Evolutionary conservation across 2,888 invertebrate species (phyloP), one percentile per base, ranked within the genome.

Genomic region (Cerastis rubricosa): DNA sequence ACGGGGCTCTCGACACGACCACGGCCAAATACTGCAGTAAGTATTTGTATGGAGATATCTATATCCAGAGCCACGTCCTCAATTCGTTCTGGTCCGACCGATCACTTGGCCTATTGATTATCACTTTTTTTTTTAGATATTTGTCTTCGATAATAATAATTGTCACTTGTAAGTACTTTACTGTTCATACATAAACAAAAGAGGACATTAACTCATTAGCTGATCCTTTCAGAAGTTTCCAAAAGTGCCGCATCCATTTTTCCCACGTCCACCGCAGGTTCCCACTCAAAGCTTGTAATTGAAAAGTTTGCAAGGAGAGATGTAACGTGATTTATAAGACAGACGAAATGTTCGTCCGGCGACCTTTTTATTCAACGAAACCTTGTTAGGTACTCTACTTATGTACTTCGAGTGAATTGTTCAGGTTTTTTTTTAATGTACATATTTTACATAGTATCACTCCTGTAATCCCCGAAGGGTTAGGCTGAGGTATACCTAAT

Each of bases 241-340:
- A 40, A 75, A 83, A 72, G n/a, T 88, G 76, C 89, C 91, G 63
- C 77, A 82, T 93, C 92, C 81, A 65, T 9, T 69, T 11, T 43
- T 40, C 76, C 29, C 75, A 78, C 82, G 72, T 90, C 87, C 83
- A 77, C 79, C 74, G 79, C 81, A 77, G 87, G 83, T 88, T 88
- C 88, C 91, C 91, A 92, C 92, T 94, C 91, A 90, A 91, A 91
- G 93, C 92, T 94, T 95, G 94, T 96, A 96, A 96, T 95, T 95
- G 95, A 95, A 96, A 96, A 96, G 95, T 96, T 96, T 94, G 91
- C 94, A 89, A 92, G 91, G 92, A 92, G 93, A 94, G 94, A 94
- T 95, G 94, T 94, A 95, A 96, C 95, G 95, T 95, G 96, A 96
- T 96, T 95, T 95, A 96, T 94, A 95, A 95, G 94, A 94, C 94